These are phyloP conservation scores for Sarcophilus harrisii DNA, from an alignment of 2,797 vertebrate species.

Conservation along the genomic window DNA sequence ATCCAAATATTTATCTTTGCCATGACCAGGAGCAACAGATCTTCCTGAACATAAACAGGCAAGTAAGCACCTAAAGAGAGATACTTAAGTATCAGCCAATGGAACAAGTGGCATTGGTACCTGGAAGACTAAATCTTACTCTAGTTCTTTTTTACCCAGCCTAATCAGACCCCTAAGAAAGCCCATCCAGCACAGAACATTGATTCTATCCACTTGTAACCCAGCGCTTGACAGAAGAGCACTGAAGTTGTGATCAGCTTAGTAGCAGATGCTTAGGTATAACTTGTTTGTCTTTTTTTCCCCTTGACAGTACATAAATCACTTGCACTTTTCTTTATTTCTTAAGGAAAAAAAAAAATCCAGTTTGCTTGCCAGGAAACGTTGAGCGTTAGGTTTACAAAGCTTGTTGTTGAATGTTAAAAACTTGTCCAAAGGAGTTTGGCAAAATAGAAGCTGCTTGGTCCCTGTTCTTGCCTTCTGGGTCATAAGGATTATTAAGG, in stretches of 20 bases:
- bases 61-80: not conserved
- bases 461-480: constrained; percentile 58
- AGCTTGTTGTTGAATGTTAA: constrained; percentile 63
- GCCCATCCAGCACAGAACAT: not conserved
- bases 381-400: constrained; percentile 62
- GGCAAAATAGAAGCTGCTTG: constrained; percentile 69
- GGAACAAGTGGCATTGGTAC: not conserved
- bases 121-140: not conserved
- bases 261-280: constrained; percentile 25
- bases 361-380: constrained; percentile 71
- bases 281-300: constrained; percentile 35
- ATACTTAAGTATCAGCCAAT: not conserved
- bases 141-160: not conserved
- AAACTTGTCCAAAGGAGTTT: constrained; percentile 65
- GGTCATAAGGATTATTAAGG: constrained; percentile 51
- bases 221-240: not conserved
- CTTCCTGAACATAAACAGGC: not conserved
- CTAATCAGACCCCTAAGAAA: not conserved
- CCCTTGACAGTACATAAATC: constrained; percentile 41
- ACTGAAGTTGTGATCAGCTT: not conserved
- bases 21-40: not conserved
- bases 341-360: constrained; percentile 62
- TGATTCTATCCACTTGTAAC: not conserved
- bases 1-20: not conserved
- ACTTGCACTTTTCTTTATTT: constrained; percentile 72